phyloP scores from a whole-genome alignment of 2,113 vertebrate species.

The Siniperca knerii region DNA sequence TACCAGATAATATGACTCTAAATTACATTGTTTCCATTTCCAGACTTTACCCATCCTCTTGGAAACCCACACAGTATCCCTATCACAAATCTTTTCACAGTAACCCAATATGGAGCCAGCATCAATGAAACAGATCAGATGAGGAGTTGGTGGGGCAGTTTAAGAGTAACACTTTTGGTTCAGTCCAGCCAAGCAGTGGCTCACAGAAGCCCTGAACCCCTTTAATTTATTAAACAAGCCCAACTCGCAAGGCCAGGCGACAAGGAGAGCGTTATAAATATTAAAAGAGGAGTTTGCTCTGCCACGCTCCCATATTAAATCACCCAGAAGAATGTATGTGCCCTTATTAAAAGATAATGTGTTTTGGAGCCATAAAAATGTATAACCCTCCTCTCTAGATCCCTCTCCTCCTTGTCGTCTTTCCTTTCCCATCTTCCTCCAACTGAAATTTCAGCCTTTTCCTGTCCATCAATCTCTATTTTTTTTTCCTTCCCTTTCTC shows the following conservation, averaged over 20 bases:
- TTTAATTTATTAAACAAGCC: slow-evolving; percentile 80
- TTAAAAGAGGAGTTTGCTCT: slow-evolving; percentile 83
- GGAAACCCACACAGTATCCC: slow-evolving; percentile 11
- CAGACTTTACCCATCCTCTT: not conserved
- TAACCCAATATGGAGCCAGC: slow-evolving; percentile 8
- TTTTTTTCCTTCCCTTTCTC: slow-evolving; percentile 30
- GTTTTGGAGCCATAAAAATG: slow-evolving; percentile 76
- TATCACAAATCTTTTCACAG: not conserved
- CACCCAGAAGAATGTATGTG: slow-evolving; percentile 78
- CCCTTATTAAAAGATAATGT: slow-evolving; percentile 85
- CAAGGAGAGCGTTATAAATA: slow-evolving; percentile 80
- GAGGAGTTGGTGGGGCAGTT: slow-evolving; percentile 37
- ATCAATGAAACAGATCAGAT: slow-evolving; percentile 38
- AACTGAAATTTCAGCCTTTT: slow-evolving; percentile 58
- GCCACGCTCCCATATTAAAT: slow-evolving; percentile 80
- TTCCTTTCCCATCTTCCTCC: slow-evolving; percentile 20
- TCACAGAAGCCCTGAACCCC: slow-evolving; percentile 64
- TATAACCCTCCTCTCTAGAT: slow-evolving; percentile 59
- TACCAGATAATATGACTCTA: not conserved
- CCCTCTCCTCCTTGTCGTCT: slow-evolving; percentile 35
- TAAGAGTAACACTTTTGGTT: slow-evolving; percentile 45
- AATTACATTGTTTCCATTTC: not conserved
- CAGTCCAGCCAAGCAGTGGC: slow-evolving; percentile 41
- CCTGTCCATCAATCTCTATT: slow-evolving; percentile 47
- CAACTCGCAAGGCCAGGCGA: slow-evolving; percentile 59